Evolutionary conservation across 2,113 vertebrate genomes (phyloP).

Genomic region (Pterocles orientalis): DNA sequence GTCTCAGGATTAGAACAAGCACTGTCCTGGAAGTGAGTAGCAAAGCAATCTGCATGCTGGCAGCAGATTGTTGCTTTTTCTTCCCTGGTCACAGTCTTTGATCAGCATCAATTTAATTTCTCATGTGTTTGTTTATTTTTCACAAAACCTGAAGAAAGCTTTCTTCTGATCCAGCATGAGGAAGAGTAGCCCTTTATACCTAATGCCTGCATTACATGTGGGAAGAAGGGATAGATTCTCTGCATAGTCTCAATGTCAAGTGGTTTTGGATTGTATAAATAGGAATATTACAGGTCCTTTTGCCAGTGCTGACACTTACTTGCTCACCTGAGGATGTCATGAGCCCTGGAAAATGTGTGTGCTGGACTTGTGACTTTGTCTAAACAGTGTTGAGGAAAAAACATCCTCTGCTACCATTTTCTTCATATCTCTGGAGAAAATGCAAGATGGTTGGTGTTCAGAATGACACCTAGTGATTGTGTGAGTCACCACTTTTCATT

Average conservation of each 20-base stretch:
- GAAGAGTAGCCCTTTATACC: not conserved
- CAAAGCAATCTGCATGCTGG: not conserved
- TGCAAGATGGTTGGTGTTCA: not conserved
- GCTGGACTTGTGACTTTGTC: not conserved
- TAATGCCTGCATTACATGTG: not conserved
- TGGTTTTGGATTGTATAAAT: not conserved
- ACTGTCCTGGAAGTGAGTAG: conserved; percentile 92
- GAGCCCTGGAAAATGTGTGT: not conserved
- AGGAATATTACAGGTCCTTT: not conserved
- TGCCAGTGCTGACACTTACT: not conserved
- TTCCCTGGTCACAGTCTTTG: not conserved
- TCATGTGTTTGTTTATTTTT: not conserved
- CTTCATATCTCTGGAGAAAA: not conserved
- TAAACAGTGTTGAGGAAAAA: not conserved
- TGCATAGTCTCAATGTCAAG: not conserved
- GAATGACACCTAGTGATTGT: not conserved
- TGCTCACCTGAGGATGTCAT: not conserved
- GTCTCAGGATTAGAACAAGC: conserved; percentile 88
- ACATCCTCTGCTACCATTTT: not conserved
- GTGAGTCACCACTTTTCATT: not conserved
- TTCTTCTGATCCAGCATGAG: not conserved
- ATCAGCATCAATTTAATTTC: not conserved
- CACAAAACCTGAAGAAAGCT: not conserved
- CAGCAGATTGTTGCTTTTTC: not conserved
- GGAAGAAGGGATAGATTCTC: not conserved